These are phyloP conservation scores for Oryzias woworae DNA, from an alignment of 2,113 vertebrate species.

Conservation along the genomic window DNA sequence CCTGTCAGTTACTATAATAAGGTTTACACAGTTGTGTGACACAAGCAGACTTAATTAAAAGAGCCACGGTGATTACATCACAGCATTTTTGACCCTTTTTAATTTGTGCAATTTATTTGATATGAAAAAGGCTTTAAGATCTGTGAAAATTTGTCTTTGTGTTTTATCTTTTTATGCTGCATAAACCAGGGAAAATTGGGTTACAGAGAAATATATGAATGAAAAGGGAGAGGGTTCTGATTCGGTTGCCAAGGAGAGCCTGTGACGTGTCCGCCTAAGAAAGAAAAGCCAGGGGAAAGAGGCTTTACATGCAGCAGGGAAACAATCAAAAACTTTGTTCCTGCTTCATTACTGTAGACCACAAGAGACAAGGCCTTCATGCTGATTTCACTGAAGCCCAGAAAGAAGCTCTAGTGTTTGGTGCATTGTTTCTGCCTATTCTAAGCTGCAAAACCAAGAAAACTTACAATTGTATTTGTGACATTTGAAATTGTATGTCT, in stretches of 20 bases:
- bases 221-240: constrained; percentile 45
- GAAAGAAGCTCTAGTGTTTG: too few species aligned
- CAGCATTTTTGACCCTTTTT: constrained; percentile 46
- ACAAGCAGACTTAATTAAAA: constrained; percentile 36
- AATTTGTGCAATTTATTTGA: constrained; percentile 56
- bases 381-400: constrained; percentile 26
- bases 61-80: constrained; percentile 48
- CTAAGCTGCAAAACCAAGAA: background rate
- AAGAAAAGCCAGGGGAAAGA: constrained; percentile 29
- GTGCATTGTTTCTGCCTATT: background rate
- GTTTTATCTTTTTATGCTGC: constrained; percentile 54
- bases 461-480: background rate
- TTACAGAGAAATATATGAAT: constrained; percentile 69
- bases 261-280: constrained; percentile 35
- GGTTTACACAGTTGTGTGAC: constrained; percentile 25
- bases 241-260: constrained; percentile 60
- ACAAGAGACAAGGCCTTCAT: constrained; percentile 3
- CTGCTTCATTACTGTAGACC: constrained; percentile 18
- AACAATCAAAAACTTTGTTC: constrained; percentile 17
- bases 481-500: background rate
- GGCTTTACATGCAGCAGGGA: constrained; percentile 27
- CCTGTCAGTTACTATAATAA: constrained; percentile 46
- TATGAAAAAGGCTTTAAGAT: constrained; percentile 54
- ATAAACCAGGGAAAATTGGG: constrained; percentile 67
- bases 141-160: constrained; percentile 67